These are phyloP conservation scores for Cryptoblepharus egeriae DNA, from an alignment of 2,797 vertebrate genomes.

Conservation along the genomic window DNA sequence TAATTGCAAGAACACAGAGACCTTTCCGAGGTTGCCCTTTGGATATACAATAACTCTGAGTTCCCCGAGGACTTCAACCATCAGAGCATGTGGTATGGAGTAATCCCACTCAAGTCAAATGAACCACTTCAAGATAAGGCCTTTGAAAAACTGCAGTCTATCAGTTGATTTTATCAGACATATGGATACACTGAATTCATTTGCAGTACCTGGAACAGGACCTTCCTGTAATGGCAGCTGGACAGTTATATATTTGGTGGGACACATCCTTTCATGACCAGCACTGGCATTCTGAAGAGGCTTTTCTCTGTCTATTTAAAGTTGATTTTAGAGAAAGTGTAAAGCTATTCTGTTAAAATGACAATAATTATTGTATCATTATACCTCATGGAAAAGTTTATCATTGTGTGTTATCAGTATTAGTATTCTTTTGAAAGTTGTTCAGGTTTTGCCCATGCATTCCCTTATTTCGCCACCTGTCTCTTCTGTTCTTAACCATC, in stretches of 20 bases:
- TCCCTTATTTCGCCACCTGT: too few relatives aligned
- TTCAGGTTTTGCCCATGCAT: too few relatives aligned
- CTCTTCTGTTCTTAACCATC: too few relatives aligned
- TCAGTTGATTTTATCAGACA: constrained; percentile 66
- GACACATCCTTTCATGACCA: constrained; percentile 42
- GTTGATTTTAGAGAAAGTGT: constrained; percentile 9
- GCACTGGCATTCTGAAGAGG: constrained; percentile 25
- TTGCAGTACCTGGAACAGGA: constrained; percentile 53
- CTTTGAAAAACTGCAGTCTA: constrained; percentile 21
- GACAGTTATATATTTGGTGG: constrained; percentile 28
- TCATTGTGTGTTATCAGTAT: too few relatives aligned
- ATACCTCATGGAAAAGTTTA: not conserved
- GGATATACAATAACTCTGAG: constrained; percentile 70
- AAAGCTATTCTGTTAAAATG: constrained; percentile 10
- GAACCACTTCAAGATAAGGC: constrained; percentile 21
- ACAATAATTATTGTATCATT: not conserved
- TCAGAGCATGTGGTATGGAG: not conserved
- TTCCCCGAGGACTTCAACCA: not conserved
- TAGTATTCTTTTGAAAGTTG: too few relatives aligned
- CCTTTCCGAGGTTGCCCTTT: constrained; percentile 54
- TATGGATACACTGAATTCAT: constrained; percentile 64
- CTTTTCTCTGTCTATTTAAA: constrained; percentile 23
- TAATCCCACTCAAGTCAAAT: not conserved
- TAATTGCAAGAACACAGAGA: constrained; percentile 66
- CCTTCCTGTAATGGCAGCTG: constrained; percentile 31